Evolutionary conservation across 2,888 invertebrate genomes (phyloP), one percentile per base, ranked within the genome.

Genomic region (Cephalotes varians): DNA sequence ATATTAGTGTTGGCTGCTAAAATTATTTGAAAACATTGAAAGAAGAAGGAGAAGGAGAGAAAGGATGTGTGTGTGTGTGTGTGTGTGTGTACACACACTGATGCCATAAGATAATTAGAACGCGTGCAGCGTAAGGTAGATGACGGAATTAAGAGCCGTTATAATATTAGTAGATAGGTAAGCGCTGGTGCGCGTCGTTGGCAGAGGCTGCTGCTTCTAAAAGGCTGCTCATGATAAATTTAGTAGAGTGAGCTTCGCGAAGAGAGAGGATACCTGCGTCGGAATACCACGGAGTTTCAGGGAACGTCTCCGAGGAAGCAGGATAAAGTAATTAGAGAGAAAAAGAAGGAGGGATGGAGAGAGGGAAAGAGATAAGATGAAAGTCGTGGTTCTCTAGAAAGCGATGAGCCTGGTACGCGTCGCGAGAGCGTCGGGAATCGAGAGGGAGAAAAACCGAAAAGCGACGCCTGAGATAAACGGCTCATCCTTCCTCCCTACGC

Each of bases 381-480:
- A 77, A 82, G 83, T 74, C 79, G 79, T 88, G 72, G 84, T 77
- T 84, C 72, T 86, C 47, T 69, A 82, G 86, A 85, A 71, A 86
- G 86, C 40, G 67, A 67, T 91, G 90, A 87, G 86, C 82, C 81
- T 86, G 84, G 71, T 84, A 81, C 31, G 85, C 79, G 86, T 86
- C 80, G 83, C 65, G 44, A 65, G 64, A 64, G 34, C 80, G 81
- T 81, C 80, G 82, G 77, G 88, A 77, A 82, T 86, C 76, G 76
- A 85, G 87, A 84, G 74, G 87, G 86, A 87, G 88, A 90, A 92
- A 93, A 92, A 91, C 92, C 93, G 93, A 93, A 93, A 93, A 94
- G 93, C 93, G 93, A 93, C 93, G 93, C 93, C 91, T 84, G 91
- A 93, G 93, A 93, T 94, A 94, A 94, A 94, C 94, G 93, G 93